Base-by-base conservation (phyloP, 2,797 vertebrate genomes). In the Mastacembelus armatus region DNA sequence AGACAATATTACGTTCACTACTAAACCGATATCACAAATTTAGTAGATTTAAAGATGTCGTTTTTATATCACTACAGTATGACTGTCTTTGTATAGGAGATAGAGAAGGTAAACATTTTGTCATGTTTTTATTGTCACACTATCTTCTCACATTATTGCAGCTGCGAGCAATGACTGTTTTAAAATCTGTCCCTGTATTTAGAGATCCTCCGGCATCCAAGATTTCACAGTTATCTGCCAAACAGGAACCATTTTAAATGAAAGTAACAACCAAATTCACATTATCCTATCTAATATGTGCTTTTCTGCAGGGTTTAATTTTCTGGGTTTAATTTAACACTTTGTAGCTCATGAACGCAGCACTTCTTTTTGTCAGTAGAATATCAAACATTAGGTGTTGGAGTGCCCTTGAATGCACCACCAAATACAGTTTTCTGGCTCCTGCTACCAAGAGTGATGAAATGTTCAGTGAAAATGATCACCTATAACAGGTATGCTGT, bases 91-190 rank as follows among this genome's bases (percentile, higher is more conserved):
- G 70, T 39, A 12, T 44, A 27, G 50, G 39, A n/a, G n/a, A n/a
- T n/a, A n/a, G n/a, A n/a, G n/a, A n/a, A n/a, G n/a, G n/a, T n/a
- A n/a, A n/a, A n/a, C n/a, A n/a, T n/a, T n/a, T n/a, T n/a, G n/a
- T n/a, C n/a, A n/a, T n/a, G n/a, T n/a, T n/a, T n/a, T n/a, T n/a
- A n/a, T 70, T 52, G 71, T 55, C 50, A 22, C 10, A 21, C 66
- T 66, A 74, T 66, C 68, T 60, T 84, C 72, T 72, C 54, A 59
- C 70, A 77, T 82, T 85, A 32, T 80, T 84, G 55, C 70, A 84
- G 74, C 68, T 77, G 75, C 30, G 47, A n/a, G n/a, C n/a, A n/a
- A n/a, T n/a, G n/a, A 57, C 40, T 66, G 55, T 61, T 68, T 48
- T 51, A 61, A 80, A 76, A 66, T 55, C 48, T 64, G 42, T 42